A percentile compares a stretch with the other conserved stretches of the same genome.
These are phyloP conservation scores for Hirundo rustica DNA, from an alignment of 2,797 vertebrate species.

Conservation along the genomic window DNA sequence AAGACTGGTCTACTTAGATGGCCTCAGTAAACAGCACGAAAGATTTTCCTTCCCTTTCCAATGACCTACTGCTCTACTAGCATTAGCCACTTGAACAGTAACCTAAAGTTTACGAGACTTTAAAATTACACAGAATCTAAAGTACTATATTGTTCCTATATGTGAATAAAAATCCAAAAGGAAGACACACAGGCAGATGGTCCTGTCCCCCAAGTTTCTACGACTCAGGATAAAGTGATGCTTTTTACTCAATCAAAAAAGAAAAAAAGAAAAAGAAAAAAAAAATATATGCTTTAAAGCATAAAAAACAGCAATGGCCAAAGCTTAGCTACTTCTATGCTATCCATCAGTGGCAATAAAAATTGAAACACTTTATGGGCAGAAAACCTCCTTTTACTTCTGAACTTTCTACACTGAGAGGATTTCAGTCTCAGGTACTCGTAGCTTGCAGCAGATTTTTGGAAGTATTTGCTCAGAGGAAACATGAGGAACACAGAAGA, in stretches of 20 bases:
- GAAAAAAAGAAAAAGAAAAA: not conserved
- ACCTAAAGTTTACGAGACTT: not conserved
- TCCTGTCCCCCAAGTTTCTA: not conserved
- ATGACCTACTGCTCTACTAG: not conserved
- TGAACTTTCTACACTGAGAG: not conserved
- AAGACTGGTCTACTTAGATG: not conserved
- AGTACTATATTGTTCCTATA: not conserved
- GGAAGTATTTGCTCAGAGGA: not conserved
- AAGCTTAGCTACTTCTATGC: not conserved
- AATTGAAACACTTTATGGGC: not conserved
- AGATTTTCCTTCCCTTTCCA: not conserved
- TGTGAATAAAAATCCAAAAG: not conserved
- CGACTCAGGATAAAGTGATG: not conserved
- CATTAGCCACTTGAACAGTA: not conserved
- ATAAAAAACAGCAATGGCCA: not conserved
- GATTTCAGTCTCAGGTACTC: not conserved
- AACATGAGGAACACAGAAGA: not conserved
- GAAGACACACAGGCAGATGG: not conserved
- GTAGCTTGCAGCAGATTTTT: not conserved
- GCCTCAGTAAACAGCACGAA: not conserved
- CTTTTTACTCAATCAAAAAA: not conserved
- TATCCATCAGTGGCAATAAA: not conserved
- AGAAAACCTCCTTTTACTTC: not conserved
- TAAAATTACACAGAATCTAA: not conserved
- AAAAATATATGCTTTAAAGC: not conserved